Evolutionary conservation across 2,113 vertebrate species (phyloP).

Genomic region (Eurypyga helias): DNA sequence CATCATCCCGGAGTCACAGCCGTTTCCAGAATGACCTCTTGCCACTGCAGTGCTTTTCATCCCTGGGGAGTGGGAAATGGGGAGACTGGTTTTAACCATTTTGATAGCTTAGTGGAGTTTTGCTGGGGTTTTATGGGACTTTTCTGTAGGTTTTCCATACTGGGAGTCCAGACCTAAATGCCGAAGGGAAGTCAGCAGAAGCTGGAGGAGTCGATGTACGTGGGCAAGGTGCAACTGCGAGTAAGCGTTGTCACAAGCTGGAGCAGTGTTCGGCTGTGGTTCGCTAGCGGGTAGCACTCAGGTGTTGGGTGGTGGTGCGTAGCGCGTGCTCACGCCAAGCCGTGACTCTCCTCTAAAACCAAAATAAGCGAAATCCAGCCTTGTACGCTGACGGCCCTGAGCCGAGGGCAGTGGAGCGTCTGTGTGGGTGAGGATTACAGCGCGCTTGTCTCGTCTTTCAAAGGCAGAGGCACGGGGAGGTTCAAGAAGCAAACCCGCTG

Average conservation of each 20-base stretch:
- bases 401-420: rapidly evolving
- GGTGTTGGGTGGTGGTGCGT: background rate
- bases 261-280: background rate
- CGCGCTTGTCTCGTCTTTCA: background rate
- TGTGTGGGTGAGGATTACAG: background rate
- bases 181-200: background rate
- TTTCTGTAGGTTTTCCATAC: background rate
- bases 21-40: background rate
- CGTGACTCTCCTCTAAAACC: background rate
- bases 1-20: background rate
- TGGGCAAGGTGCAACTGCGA: background rate
- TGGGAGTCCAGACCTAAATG: background rate
- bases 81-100: background rate
- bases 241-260: background rate
- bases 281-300: rapidly evolving
- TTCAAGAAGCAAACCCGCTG: background rate
- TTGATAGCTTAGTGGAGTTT: background rate
- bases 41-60: background rate
- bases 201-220: background rate
- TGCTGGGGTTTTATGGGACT: too few species aligned
- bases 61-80: background rate
- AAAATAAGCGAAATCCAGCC: background rate
- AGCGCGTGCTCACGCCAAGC: background rate
- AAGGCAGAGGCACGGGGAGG: background rate
- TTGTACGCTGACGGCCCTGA: rapidly evolving